Evolutionary conservation across 2,797 vertebrate genomes (phyloP).

Genomic region (Poliocrania exsul): DNA sequence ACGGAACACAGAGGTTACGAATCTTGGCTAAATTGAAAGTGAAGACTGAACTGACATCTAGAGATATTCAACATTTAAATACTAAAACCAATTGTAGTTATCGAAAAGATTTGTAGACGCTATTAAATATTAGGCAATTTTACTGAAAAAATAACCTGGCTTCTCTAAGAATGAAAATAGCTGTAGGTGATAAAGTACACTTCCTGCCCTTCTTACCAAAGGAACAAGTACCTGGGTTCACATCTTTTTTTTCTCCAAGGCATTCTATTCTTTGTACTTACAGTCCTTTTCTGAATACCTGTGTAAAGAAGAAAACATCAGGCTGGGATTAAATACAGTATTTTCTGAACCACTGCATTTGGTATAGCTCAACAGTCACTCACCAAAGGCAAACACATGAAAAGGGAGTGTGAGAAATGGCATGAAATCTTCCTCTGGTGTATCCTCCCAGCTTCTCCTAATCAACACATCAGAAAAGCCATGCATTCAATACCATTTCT

Average conservation of each 20-base stretch:
- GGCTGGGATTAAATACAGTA: not conserved
- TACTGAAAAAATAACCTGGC: not conserved
- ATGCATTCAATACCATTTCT: not conserved
- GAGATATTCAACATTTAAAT: not conserved
- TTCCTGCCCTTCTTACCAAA: not conserved
- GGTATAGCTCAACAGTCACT: not conserved
- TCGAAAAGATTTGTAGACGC: not conserved
- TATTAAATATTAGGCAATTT: not conserved
- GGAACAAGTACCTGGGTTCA: not conserved
- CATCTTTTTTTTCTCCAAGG: not conserved
- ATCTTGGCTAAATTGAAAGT: not conserved
- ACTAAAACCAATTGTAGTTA: not conserved
- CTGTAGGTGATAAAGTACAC: not conserved
- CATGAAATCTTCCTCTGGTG: not conserved
- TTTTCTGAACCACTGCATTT: not conserved
- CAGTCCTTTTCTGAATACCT: not conserved
- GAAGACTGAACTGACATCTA: not conserved
- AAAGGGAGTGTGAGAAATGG: not conserved
- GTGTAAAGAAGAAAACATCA: not conserved
- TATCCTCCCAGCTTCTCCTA: not conserved
- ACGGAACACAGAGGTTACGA: not conserved
- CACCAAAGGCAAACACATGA: not conserved
- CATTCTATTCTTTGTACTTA: not conserved
- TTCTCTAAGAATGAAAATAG: not conserved
- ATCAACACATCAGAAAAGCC: not conserved